Base-by-base conservation (phyloP, 2,797 vertebrate genomes). In the Falco berigora region DNA sequence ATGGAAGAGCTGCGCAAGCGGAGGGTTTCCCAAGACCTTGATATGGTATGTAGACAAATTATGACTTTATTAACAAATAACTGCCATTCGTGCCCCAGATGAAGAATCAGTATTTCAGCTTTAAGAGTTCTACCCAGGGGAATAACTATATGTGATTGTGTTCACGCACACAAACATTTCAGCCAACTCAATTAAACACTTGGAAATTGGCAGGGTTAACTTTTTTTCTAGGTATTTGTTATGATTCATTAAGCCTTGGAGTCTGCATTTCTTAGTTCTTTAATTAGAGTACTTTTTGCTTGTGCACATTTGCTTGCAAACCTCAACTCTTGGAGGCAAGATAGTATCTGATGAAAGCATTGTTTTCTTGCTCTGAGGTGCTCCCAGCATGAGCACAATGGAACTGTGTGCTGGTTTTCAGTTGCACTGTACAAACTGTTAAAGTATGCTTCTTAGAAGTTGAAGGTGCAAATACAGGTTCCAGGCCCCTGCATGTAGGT, bases 1-100 rank as follows among this genome's bases (percentile, higher is more conserved):
- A 99, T 99, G 99, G 99, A 99, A 97, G 99, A 99, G 96, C 98
- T 99, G 34, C 99, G 99, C 86, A 99, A 99, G 66, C 98, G 99
- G 38, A 98, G 98, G 36, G 98, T 99, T 85, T 99, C 99, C 42
- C 99, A 99, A 98, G 99, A 99, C 85, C 97, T 99, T 62, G 99
- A 99, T 66, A 97, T 98, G 99, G 99, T 99, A 97, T 96, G 98
- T 97, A 73, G 42, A 73, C 40, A 12, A 74, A 50, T 53, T 23
- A 81, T 1, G 2, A n/a, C 58, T 92, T 74, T 14, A 56, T 94
- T 88, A 73, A 59, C 53, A 88, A 75, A 27, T 49, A 28, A 38
- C 88, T 92, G 30, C 55, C 27, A 24, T 86, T 91, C 25, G 12
- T 77, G 47, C 8, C 30, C 7, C 30, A 71, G 53, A 62, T 64